These are phyloP conservation scores for Ia io DNA, from an alignment of 2,113 vertebrate species.

Conservation along the genomic window DNA sequence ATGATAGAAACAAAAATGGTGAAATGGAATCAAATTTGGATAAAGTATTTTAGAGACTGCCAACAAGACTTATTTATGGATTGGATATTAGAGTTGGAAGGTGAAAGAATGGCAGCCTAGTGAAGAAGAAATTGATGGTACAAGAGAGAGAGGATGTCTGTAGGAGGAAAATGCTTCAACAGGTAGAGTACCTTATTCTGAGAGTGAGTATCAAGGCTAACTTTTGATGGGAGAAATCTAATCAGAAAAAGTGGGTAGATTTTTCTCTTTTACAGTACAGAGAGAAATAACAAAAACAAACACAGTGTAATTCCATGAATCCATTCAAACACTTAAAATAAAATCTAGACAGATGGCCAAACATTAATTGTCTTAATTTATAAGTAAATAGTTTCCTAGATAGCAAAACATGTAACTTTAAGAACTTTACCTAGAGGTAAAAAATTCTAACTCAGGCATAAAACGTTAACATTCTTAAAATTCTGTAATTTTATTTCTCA, in stretches of 20 bases:
- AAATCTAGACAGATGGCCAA: not conserved
- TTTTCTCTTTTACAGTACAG: not conserved
- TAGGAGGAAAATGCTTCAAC: not conserved
- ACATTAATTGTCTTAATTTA: not conserved
- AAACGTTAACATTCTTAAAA: not conserved
- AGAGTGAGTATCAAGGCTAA: not conserved
- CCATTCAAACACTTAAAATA: not conserved
- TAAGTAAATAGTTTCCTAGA: not conserved
- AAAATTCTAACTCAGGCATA: not conserved
- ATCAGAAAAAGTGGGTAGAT: not conserved
- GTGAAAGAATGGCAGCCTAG: not conserved
- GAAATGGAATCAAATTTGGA: not conserved
- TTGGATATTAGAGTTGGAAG: not conserved
- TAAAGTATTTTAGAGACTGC: not conserved
- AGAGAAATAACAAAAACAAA: not conserved
- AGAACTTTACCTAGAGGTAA: not conserved
- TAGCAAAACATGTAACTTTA: not conserved
- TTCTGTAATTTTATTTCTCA: slow-evolving; percentile 2
- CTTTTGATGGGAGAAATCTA: not conserved
- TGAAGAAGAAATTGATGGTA: not conserved
- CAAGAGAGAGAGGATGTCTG: not conserved
- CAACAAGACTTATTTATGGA: not conserved
- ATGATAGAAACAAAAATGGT: not conserved
- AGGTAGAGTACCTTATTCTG: not conserved
- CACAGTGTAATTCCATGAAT: not conserved